Evolutionary conservation across 2,113 vertebrate species (phyloP).

Genomic region (Cyanistes caeruleus): DNA sequence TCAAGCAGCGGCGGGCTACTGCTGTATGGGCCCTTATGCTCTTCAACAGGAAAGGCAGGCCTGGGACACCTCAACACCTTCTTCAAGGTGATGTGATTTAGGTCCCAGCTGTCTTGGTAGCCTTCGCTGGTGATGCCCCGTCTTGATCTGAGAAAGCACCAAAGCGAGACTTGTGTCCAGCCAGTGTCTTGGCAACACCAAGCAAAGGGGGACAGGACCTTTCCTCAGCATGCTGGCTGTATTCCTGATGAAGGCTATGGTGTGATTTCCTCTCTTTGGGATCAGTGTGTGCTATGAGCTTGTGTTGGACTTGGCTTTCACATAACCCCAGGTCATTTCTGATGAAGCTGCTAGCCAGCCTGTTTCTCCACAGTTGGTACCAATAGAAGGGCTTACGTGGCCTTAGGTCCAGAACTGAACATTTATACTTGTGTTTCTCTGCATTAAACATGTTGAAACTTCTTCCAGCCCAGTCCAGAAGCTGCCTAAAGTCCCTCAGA

Average conservation of each 20-base stretch:
- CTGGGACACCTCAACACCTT: neutral
- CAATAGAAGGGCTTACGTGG: neutral
- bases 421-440: neutral
- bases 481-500: neutral
- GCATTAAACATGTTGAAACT: neutral
- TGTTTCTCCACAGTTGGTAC: neutral
- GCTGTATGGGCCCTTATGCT: rapidly evolving
- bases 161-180: neutral
- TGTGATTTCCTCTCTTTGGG: neutral
- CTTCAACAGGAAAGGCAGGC: neutral
- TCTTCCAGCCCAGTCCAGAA: neutral
- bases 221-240: neutral
- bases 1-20: neutral
- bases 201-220: neutral
- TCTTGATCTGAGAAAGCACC: neutral
- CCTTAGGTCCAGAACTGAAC: neutral
- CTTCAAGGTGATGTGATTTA: neutral
- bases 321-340: neutral
- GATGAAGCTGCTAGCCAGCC: neutral
- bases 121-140: neutral
- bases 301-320: neutral
- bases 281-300: rapidly evolving
- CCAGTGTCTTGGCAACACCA: neutral
- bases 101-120: neutral
- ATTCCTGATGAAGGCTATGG: neutral